A percentile compares a stretch with the other conserved stretches of the same genome.
Conservation (phyloP, 2,888 invertebrate species). For the Cheilosia grossa region DNA sequence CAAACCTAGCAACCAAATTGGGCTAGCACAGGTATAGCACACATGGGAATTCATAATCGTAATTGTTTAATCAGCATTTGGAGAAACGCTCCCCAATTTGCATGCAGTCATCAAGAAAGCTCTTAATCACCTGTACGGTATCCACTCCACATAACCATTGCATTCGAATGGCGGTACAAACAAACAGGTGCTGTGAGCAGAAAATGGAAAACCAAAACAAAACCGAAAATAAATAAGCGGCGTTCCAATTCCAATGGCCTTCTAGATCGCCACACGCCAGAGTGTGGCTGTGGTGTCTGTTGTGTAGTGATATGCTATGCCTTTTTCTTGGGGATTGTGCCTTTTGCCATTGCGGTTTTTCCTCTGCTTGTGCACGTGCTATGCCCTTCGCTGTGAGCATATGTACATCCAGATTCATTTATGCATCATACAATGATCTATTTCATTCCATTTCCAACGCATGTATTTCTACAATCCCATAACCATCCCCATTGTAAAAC, state of each 20-base stretch:
- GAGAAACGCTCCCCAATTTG: conserved; percentile 33
- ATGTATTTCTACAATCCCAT: too few species aligned
- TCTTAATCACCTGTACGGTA: conserved; percentile 60
- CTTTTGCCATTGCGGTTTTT: too few species aligned
- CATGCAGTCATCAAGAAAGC: conserved; percentile 15
- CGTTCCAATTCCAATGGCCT: conserved; percentile 12
- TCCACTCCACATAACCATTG: conserved; percentile 35
- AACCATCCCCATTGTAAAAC: too few species aligned
- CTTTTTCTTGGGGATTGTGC: too few species aligned
- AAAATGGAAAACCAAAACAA: conserved; percentile 35
- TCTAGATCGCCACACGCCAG: too few species aligned
- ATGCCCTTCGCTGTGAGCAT: too few species aligned
- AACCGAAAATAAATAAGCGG: conserved; percentile 16
- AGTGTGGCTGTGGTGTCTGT: too few species aligned
- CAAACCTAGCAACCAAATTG: conserved; percentile 7
- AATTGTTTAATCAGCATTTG: conserved; percentile 27
- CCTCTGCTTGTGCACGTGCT: too few species aligned
- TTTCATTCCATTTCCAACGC: too few species aligned
- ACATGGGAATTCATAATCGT: conserved; percentile 7
- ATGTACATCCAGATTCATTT: too few species aligned
- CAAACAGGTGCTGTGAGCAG: conserved; percentile 9
- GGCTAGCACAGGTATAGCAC: not conserved
- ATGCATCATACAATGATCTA: too few species aligned
- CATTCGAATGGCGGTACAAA: not conserved
- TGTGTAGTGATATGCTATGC: too few species aligned